These are phyloP conservation scores for Pseudomyrmex concolor DNA, from an alignment of 1,140 invertebrate genomes.

Conservation along the genomic window DNA sequence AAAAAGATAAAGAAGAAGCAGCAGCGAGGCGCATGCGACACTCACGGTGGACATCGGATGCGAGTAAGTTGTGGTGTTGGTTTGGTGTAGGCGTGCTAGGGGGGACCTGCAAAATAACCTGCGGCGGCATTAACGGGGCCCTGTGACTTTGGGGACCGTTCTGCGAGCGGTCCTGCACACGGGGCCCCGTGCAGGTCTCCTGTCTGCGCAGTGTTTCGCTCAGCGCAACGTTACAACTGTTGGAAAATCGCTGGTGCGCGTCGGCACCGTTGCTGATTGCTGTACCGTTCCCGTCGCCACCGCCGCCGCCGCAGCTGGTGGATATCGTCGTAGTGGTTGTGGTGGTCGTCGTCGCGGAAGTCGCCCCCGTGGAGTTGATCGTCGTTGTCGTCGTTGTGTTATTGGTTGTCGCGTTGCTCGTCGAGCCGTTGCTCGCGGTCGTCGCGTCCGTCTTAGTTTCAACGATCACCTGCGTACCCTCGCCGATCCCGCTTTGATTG, in stretches of 20 bases:
- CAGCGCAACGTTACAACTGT: slow-evolving; percentile 76
- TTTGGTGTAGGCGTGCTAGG: slow-evolving; percentile 88
- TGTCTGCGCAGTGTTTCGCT: slow-evolving; percentile 77
- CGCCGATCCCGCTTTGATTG: slow-evolving; percentile 84
- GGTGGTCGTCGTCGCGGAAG: slow-evolving; percentile 67
- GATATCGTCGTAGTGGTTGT: slow-evolving; percentile 77
- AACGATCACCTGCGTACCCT: slow-evolving; percentile 83
- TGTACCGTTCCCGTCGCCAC: slow-evolving; percentile 82
- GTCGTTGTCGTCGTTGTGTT: slow-evolving; percentile 70
- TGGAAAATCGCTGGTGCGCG: slow-evolving; percentile 76
- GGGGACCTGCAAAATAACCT: slow-evolving; percentile 90
- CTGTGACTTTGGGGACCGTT: slow-evolving; percentile 72
- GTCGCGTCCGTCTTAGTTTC: slow-evolving; percentile 78
- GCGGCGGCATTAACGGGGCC: slow-evolving; percentile 85
- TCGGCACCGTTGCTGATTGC: slow-evolving; percentile 79
- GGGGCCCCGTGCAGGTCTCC: slow-evolving; percentile 82
- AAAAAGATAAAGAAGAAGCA: slow-evolving; percentile 73
- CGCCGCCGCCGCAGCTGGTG: slow-evolving; percentile 69
- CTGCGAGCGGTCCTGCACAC: slow-evolving; percentile 77
- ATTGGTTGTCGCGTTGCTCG: slow-evolving; percentile 80
- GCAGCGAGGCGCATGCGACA: slow-evolving; percentile 86
- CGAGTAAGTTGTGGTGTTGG: slow-evolving; percentile 88
- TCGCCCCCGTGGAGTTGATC: slow-evolving; percentile 59
- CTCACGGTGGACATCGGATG: slow-evolving; percentile 90
- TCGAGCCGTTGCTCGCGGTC: slow-evolving; percentile 72